phyloP scores from a whole-genome alignment of 2,113 vertebrate species.

The Phasianus colchicus region DNA sequence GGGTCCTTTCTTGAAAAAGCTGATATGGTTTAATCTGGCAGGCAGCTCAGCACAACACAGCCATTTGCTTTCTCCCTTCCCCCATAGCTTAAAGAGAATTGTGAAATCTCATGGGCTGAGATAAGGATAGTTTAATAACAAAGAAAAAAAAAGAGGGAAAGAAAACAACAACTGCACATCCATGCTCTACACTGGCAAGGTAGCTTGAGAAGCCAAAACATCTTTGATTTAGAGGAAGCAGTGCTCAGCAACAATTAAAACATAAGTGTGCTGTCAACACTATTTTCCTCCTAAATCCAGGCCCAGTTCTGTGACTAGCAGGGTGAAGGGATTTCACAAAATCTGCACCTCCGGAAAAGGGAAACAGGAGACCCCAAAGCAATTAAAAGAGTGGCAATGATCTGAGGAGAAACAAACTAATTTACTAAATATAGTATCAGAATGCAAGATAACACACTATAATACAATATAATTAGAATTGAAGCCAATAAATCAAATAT shows the following conservation, averaged over 20 bases:
- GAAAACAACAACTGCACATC: neutral
- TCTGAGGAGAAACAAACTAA: too few species aligned
- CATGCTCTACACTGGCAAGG: neutral
- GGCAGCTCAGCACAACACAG: neutral
- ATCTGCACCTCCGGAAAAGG: too few species aligned
- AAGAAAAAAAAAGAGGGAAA: neutral
- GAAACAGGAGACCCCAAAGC: too few species aligned
- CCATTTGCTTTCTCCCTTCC: neutral
- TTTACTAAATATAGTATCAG: too few species aligned
- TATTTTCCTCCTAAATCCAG: neutral
- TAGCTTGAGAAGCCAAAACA: neutral
- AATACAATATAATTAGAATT: too few species aligned
- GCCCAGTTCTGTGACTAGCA: too few species aligned
- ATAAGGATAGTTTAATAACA: neutral
- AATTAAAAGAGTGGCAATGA: too few species aligned
- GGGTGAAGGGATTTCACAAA: too few species aligned
- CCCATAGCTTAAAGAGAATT: neutral
- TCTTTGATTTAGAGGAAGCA: neutral
- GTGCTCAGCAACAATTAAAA: neutral
- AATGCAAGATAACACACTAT: too few species aligned
- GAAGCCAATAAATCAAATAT: too few species aligned
- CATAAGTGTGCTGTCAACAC: neutral
- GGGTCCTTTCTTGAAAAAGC: neutral
- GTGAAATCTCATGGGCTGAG: neutral
- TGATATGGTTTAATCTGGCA: neutral